phyloP scores from a whole-genome alignment of 1,140 invertebrate species.

The Monochamus saltuarius region DNA sequence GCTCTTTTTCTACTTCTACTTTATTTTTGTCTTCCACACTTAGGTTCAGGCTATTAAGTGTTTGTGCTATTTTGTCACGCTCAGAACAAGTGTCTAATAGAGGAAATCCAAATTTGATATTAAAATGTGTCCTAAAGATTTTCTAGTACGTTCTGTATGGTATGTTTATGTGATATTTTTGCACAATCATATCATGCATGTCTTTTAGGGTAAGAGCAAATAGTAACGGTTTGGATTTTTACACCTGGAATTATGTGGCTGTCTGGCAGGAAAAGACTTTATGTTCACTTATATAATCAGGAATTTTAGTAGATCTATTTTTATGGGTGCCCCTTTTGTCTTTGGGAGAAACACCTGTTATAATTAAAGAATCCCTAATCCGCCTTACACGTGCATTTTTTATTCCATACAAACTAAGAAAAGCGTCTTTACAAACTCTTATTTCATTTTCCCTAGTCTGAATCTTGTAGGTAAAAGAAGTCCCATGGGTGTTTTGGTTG shows the following conservation, averaged over 20 bases:
- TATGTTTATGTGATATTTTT: conserved; percentile 15
- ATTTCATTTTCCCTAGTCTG: no score
- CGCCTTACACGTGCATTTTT: no score
- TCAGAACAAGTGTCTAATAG: conserved; percentile 20
- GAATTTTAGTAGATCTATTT: no score
- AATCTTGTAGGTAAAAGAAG: no score
- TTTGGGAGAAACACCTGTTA: no score
- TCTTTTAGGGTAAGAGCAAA: conserved; percentile 20
- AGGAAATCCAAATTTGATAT: conserved; percentile 27
- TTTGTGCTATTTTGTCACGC: conserved; percentile 19
- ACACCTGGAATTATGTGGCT: conserved; percentile 25
- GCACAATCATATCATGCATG: conserved; percentile 20
- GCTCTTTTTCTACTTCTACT: conserved; percentile 12
- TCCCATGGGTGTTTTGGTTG: no score
- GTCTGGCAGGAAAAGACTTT: not conserved
- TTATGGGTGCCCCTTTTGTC: no score
- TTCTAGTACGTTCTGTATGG: conserved; percentile 20
- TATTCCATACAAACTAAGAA: no score
- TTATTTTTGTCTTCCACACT: conserved; percentile 7
- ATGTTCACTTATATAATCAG: no score
- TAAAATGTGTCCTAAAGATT: conserved; percentile 23
- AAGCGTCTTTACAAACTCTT: no score
- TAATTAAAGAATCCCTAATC: no score
- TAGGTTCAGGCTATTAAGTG: conserved; percentile 8
- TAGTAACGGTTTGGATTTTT: conserved; percentile 20